Conservation (phyloP, 2,797 vertebrate species). For the Oryzias dopingdopingensis region DNA sequence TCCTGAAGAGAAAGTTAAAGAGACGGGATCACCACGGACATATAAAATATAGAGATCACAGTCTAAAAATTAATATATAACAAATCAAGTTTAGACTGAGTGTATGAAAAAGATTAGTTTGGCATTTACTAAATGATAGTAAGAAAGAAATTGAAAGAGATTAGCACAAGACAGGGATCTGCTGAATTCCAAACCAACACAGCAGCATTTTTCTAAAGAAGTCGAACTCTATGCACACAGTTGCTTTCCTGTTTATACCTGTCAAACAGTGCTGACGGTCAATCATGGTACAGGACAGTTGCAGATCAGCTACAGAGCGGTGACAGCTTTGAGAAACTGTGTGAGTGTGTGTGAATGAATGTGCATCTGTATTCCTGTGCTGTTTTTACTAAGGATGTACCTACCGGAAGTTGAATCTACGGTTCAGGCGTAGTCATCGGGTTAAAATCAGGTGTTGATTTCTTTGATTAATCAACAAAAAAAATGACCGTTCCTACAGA, state of each 20-base stretch:
- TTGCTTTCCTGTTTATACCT: conserved; percentile 68
- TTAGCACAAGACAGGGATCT: conserved; percentile 71
- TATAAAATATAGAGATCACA: conserved; percentile 64
- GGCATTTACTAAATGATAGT: conserved; percentile 64
- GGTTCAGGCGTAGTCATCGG: conserved; percentile 65
- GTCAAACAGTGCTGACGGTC: conserved; percentile 65
- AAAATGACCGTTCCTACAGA: conserved; percentile 59
- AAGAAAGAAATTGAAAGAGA: conserved; percentile 47
- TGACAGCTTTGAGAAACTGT: conserved; percentile 37
- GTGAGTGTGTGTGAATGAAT: conserved; percentile 19
- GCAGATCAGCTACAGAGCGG: conserved; percentile 42
- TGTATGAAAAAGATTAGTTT: conserved; percentile 63
- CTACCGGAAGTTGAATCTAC: conserved; percentile 60
- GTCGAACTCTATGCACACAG: conserved; percentile 83
- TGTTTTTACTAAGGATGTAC: conserved; percentile 1
- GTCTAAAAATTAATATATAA: conserved; percentile 64
- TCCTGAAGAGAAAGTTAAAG: conserved; percentile 60
- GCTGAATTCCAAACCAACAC: conserved; percentile 48
- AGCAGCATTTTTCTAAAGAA: conserved; percentile 68
- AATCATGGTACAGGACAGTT: conserved; percentile 63
- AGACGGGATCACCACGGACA: conserved; percentile 40
- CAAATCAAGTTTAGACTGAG: conserved; percentile 53
- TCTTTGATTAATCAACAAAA: conserved; percentile 61
- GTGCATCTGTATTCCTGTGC: conserved; percentile 33
- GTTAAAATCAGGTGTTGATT: conserved; percentile 68